Evolutionary conservation across 2,888 invertebrate species (phyloP), one percentile per base, ranked within the genome.

Genomic region (Thelaira solivaga): DNA sequence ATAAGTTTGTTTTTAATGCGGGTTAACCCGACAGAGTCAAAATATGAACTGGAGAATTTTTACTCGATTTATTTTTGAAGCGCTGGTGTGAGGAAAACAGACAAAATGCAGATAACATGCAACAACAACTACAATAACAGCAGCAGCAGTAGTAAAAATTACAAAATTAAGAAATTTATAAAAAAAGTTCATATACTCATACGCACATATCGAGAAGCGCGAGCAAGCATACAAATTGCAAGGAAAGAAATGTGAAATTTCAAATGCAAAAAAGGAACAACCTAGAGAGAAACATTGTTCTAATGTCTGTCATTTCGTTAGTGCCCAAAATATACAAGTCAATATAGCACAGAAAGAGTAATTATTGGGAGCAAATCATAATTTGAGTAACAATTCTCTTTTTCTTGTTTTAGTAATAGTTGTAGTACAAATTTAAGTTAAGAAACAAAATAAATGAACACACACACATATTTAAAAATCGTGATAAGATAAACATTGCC

Each of bases 81-180:
- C 47, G 65, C 64, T 72, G 59, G 69, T 69, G 64, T 69, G 73
- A 76, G 73, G 80, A 80, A 80, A 73, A 73, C 53, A 75, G n/a
- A n/a, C 51, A 72, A 79, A 81, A 74, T 80, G 80, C 77, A 81
- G 82, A 82, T 82, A 82, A 82, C 79, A 78, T 68, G 62, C 76
- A 72, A 68, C 72, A 67, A 77, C 39, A 62, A 72, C 43, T 64
- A 29, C 49, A 61, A 64, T 47, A 11, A 47, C n/a, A n/a, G n/a
- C n/a, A n/a, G n/a, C n/a, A n/a, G n/a, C n/a, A n/a, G n/a, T n/a
- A n/a, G n/a, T n/a, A n/a, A n/a, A n/a, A n/a, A n/a, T n/a, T n/a
- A n/a, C n/a, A 53, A 61, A 39, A 55, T 59, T 31, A 16, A 62
- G 64, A 64, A 64, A 47, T 16, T 29, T 53, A 29, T 53, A 24